Base-by-base conservation (phyloP, 2,113 vertebrate species). In the Alectura lathami region DNA sequence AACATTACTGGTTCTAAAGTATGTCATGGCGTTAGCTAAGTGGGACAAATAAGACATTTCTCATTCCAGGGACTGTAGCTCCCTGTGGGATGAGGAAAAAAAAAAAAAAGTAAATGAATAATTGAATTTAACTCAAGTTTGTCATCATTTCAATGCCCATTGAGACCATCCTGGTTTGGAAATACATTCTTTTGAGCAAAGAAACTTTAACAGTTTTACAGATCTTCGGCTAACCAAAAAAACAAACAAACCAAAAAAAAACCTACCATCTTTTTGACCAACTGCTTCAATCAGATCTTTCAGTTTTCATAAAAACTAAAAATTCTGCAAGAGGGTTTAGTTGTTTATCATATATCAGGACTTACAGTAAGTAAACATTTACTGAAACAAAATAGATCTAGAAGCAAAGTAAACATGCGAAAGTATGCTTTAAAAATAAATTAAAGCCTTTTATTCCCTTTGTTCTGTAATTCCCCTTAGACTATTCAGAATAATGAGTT, bases 401-500 rank as follows among this genome's bases (percentile, higher is more conserved):
- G 80, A 77, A 91, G 69, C 56, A 91, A 68, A n/a, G 77, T 86
- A 92, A 95, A 86, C 57, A 73, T 32, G 51, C 72, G 63, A 83
- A 94, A 67, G 8, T 34, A 62, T 16, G 18, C 76, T 95, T 88
- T 93, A 88, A 90, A 95, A 95, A 95, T 45, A 94, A 94, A 57
- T 64, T 43, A 29, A 60, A 77, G 40, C 43, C 18, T 70, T 83
- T 74, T 88, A 68, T 72, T 68, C 56, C 38, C 47, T 93, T 95
- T 95, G 89, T 95, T 96, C 89, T 50, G 14, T 54, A 95, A 91
- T 91, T 95, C 83, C 83, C 88, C 32, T 26, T 48, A 64, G 88
- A 91, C 68, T 89, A 13, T 63, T 95, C 38, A 88, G 64, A 86
- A 57, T 96, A 94, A 94, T 93, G 83, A 90, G 64, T 94, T 93